Base-by-base conservation (phyloP, 2,113 vertebrate species). In the Myiozetetes cayanensis region DNA sequence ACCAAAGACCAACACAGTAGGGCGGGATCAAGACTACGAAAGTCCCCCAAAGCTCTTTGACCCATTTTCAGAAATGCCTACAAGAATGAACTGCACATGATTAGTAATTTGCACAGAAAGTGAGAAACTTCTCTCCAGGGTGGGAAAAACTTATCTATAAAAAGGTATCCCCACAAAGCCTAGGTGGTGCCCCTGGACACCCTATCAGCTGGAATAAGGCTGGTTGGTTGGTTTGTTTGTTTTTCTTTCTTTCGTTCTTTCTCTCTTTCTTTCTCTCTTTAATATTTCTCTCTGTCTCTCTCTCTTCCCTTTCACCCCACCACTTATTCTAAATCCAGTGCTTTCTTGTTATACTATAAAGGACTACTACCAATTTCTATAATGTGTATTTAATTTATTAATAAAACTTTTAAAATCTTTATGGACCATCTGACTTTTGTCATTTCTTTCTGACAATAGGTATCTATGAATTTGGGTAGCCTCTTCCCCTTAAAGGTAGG, bases 11-110 rank as follows among this genome's bases (percentile, higher is more conserved):
- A 66, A 28, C 22, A 18, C 76, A 74, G 22, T 3, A 44, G 9
- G 23, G 23, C 3, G 1, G 23, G 0, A 2, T 24, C 31, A 37
- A 50, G 8, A 22, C 8, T 80, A 6, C 12, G 25, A 8, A 65
- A 66, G 19, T 28, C 8, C 12, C 22, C 4, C 33, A 16, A 59
- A 33, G 49, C 14, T 52, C 59, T 49, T 37, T 66, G 68, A 37
- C 44, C 19, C 22, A 13, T 59, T 89, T 74, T 33, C 44, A 44
- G 59, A 81, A 44, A 50, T 8, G 15, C 44, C 33, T 19, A 16
- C 14, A 56, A 49, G 43, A 66, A 24, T 1, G 5, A 66, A 59
- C 27, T 33, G 52, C 63, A 4, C 8, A 7, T 44, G 43, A 50
- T 13, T 66, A 58, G 4, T 28, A 15, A 33, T 50, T 59, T 66